Base-by-base conservation (phyloP, 2,113 vertebrate genomes). In the Ameiurus melas region DNA sequence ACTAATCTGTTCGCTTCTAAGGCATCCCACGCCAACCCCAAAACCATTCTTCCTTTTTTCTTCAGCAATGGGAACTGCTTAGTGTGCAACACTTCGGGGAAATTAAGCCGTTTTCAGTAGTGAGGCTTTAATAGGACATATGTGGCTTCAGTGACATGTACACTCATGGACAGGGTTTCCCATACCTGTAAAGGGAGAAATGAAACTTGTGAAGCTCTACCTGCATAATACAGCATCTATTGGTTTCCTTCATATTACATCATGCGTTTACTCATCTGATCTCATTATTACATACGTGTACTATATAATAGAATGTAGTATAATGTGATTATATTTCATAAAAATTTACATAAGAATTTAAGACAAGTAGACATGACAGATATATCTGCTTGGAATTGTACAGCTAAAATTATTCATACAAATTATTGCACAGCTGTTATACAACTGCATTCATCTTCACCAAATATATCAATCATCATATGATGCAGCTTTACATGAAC, bases 1-100 rank as follows among this genome's bases (percentile, higher is more conserved):
- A 58, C 60, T n/a, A 85, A 39, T 84, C 82, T 90, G 80, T 71
- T 89, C 53, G 53, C n/a, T 79, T 43, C 66, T 78, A 62, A 71
- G 13, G 53, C 82, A 17, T 85, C 88, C 90, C 85, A 90, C 91
- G 77, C 89, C 77, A 77, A 79, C 90, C 91, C 90, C 91, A 88
- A 83, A 87, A 88, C 89, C 84, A 57, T 81, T 6, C 27, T 75
- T 78, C 39, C 16, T 57, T 73, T 66, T 66, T 75, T 64, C 2
- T 51, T 77, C 36, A 88, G 55, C 73, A 77, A 2, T 73, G 60
- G 87, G 75, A 66, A 77, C 2, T 78, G 84, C 88, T 73, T 62
- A 82, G 75, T 86, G 51, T 12, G 47, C 33, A 68, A 39, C 58
- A 68, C 39, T 92, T 92, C 91, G 85, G 86, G 86, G 90, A 92